Conservation (phyloP, 2,113 vertebrate species). For the Nanorana parkeri region DNA sequence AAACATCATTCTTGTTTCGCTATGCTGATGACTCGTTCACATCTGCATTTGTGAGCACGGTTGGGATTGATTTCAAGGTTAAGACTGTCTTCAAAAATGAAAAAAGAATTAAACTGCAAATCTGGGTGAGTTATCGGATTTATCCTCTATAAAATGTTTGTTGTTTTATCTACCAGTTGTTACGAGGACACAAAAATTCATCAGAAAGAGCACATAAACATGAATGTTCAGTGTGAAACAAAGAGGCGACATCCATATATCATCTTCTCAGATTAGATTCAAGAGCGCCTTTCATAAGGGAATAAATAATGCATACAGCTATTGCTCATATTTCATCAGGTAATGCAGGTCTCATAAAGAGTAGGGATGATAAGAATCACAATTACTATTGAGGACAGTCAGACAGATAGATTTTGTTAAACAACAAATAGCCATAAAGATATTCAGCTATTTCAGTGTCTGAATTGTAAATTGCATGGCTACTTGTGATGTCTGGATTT, state of each 20-base stretch:
- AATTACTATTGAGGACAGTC: conserved; percentile 36
- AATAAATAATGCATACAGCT: conserved; percentile 28
- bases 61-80: conserved; percentile 98
- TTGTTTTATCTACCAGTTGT: neutral
- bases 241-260: neutral
- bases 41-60: conserved; percentile 96
- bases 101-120: conserved; percentile 98
- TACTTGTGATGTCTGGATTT: neutral
- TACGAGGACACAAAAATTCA: neutral
- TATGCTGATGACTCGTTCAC: conserved; percentile 97
- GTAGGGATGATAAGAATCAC: conserved; percentile 30
- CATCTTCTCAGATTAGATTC: conserved; percentile 13
- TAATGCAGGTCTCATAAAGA: conserved; percentile 26
- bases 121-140: conserved; percentile 86
- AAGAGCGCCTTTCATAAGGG: conserved; percentile 15
- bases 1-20: conserved; percentile 95
- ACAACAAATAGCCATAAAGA: conserved; percentile 21
- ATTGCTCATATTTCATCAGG: conserved; percentile 27
- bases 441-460: conserved; percentile 25
- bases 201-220: neutral
- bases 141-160: neutral
- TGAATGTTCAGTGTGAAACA: neutral
- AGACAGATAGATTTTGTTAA: conserved; percentile 21
- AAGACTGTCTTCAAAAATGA: conserved; percentile 98
- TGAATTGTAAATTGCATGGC: conserved; percentile 5